Evolutionary conservation across 2,113 vertebrate species (phyloP), one percentile per base, ranked within the genome.

Genomic region (Haplotaxodon microlepis): DNA sequence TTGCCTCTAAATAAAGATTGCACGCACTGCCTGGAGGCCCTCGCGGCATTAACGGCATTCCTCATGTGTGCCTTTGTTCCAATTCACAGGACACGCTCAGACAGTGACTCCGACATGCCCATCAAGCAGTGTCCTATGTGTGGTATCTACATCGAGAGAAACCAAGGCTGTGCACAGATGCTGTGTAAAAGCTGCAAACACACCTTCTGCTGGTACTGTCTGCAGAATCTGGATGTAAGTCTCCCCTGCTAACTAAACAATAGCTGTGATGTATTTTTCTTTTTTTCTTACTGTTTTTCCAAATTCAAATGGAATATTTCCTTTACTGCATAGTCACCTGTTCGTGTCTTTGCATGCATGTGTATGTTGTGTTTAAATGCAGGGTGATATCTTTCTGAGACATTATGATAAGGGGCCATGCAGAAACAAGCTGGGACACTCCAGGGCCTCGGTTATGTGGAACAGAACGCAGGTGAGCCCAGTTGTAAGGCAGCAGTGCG

Each of bases 111-210:
- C 1, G 98, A 98, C 31, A 91, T 95, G 47, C 92, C 97, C 91
- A 98, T 99, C 91, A 99, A 99, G 91, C 98, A 98, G 88, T 99
- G 99, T 90, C 98, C 99, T 0, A 96, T 97, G 50, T 99, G 99
- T 90, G 97, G 95, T 5, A 96, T 99, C 88, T 98, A 98, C 84
- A 99, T 99, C 3, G 98, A 99, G 88, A 97, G 99, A 90, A 98
- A 99, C 0, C 98, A 99, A 92, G 99, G 98, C 92, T 99, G 98
- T 9, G 98, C 98, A 29, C 98, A 99, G 96, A 99, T 99, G 98
- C 97, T 99, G 96, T 99, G 98, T 80, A 99, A 99, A 93, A 99
- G 97, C 94, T 99, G 98, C 97, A 99, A 98, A 84, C 98, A 99
- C 95, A 99, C 98, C 0, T 99, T 99, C 93, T 99, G 98, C 96